Evolutionary conservation across 2,888 invertebrate genomes (phyloP), one percentile per base, ranked within the genome.

Genomic region (Chaetogeoica ovagalla): DNA sequence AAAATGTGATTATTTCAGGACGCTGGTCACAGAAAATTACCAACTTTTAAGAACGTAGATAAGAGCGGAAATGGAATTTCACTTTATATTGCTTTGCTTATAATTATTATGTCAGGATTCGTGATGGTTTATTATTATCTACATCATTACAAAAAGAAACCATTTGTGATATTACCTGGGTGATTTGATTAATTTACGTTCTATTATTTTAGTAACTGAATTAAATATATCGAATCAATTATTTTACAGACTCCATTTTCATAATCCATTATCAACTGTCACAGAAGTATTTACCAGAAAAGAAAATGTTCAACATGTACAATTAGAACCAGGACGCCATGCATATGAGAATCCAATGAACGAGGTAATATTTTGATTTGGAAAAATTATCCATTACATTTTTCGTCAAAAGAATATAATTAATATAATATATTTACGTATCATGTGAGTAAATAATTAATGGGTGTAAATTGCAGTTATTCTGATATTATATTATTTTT

Each of bases 321-420:
- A 84, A 43, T 81, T 86, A 48, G 82, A 84, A 57, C 85, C 86
- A 5, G 86, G 85, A 21, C 84, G 86, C 76, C 86, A 87, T 77
- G 85, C 86, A 76, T 87, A 86, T 81, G 75, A 84, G 23, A 87
- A 87, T 83, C 86, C 86, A 69, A 81, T 82, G 71, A 79, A 63
- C 43, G 63, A 71, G 15, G 79, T 79, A 79, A 55, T 55, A 39
- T 65, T 2, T 70, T 13, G 6, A 19, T 37, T 55, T 66, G n/a
- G 5, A 43, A 21, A 15, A 62, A 66, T 9, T 62, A 62, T 30
- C 4, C 1, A 62, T 15, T 30, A 21, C 6, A 19, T 19, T 37
- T 63, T 2, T 43, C 11, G 43, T 17, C 23, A 19, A 19, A 63
- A 37, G 7, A 3, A 43, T 43, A 43, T 43, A 43, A 1, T 1